Evolutionary conservation across 1,140 invertebrate genomes (phyloP).

Genomic region (Ostrea edulis): DNA sequence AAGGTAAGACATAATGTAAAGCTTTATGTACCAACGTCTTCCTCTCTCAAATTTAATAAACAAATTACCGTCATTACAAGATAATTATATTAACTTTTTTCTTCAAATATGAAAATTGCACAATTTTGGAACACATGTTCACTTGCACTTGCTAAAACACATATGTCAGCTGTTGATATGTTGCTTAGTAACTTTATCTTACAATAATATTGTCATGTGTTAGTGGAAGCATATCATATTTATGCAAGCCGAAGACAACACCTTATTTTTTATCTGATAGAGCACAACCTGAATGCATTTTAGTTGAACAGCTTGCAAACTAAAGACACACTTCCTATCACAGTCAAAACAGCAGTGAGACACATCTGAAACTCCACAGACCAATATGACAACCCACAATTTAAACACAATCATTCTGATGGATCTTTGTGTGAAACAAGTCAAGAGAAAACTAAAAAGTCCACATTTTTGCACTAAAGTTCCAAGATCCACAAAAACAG

Average conservation of each 20-base stretch:
- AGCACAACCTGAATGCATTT: not conserved
- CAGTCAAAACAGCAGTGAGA: not conserved
- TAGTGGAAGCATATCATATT: slow-evolving; percentile 25
- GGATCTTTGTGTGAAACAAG: not conserved
- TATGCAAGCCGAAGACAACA: slow-evolving; percentile 12
- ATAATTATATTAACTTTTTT: not conserved
- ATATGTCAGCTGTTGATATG: not conserved
- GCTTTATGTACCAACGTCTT: not conserved
- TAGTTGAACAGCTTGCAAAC: not conserved
- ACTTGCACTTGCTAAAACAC: slow-evolving; percentile 23
- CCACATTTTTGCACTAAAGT: too few species aligned
- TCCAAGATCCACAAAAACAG: too few species aligned
- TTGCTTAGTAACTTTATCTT: slow-evolving; percentile 29
- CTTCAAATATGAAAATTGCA: not conserved
- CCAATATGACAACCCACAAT: not conserved
- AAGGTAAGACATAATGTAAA: not conserved
- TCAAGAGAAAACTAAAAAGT: too few species aligned
- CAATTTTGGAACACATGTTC: not conserved
- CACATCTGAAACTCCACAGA: not conserved
- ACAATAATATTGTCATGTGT: slow-evolving; percentile 1
- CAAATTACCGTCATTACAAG: not conserved
- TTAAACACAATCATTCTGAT: not conserved
- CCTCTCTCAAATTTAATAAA: not conserved
- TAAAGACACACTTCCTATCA: not conserved
- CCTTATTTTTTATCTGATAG: not conserved